phyloP scores from a whole-genome alignment of 2,888 invertebrate species.

The Tenodera sinensis region DNA sequence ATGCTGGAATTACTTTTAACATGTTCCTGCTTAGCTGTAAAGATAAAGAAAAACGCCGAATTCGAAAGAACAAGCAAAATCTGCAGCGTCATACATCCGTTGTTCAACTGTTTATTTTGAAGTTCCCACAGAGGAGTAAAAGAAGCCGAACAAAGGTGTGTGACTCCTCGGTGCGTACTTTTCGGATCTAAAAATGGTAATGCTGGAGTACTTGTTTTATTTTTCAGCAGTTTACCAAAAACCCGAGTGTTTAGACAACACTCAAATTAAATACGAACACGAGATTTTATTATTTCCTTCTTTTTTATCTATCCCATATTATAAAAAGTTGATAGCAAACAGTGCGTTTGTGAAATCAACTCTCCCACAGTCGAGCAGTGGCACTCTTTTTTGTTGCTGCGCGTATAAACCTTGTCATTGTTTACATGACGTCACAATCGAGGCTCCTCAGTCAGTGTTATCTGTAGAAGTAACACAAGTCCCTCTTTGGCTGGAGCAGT shows the following conservation, averaged over 20 bases:
- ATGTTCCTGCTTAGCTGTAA: not conserved
- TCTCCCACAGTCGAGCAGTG: not conserved
- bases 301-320: not conserved
- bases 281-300: not conserved
- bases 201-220: not conserved
- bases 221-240: not conserved
- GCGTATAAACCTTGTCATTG: slow-evolving; percentile 18
- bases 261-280: not conserved
- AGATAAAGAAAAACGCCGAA: not conserved
- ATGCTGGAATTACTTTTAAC: not conserved
- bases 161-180: not conserved
- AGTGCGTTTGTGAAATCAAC: not conserved
- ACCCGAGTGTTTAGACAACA: not conserved
- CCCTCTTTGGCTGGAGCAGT: not conserved
- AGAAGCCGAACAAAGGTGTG: not conserved
- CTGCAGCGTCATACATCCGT: not conserved
- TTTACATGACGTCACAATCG: slow-evolving; percentile 24
- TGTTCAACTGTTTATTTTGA: not conserved
- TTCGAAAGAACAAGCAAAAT: not conserved
- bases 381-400: not conserved
- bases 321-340: not conserved
- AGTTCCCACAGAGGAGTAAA: not conserved
- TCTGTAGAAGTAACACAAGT: not conserved
- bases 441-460: not conserved
- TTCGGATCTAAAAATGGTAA: not conserved